A percentile compares a stretch with the other conserved stretches of the same genome.
phyloP scores from a whole-genome alignment of 2,797 vertebrate species.

The Acanthurus lineatus region DNA sequence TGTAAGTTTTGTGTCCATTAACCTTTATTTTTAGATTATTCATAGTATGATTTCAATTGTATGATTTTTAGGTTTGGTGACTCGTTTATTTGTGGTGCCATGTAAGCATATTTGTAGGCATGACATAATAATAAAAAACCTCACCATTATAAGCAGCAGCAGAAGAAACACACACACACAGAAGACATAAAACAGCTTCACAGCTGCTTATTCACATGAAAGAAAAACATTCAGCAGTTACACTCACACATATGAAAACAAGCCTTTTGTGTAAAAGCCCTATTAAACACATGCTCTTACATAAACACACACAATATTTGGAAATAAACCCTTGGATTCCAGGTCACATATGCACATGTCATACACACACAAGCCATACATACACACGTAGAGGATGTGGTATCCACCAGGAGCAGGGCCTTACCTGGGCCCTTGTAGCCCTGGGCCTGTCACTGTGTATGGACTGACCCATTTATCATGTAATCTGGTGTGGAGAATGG shows the following conservation, averaged over 20 bases:
- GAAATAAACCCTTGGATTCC: conserved; percentile 29
- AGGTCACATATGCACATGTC: conserved; percentile 10
- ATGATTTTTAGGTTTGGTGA: neutral
- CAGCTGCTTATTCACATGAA: neutral
- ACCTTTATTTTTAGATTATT: neutral
- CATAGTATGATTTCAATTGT: neutral
- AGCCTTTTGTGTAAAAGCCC: neutral
- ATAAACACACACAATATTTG: conserved; percentile 22
- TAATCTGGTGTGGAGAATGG: conserved; percentile 96
- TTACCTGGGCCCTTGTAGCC: conserved; percentile 83
- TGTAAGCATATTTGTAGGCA: neutral
- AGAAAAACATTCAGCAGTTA: neutral
- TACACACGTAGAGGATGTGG: conserved; percentile 52
- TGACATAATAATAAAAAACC: neutral
- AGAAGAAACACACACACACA: neutral
- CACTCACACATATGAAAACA: conserved; percentile 14
- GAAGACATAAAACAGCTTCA: neutral
- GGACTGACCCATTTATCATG: conserved; percentile 97
- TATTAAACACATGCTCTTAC: neutral
- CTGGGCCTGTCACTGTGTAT: conserved; percentile 91
- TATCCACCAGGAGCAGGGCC: conserved; percentile 69
- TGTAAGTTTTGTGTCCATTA: neutral
- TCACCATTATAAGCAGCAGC: neutral
- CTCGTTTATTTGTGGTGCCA: neutral
- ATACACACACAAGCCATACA: conserved; percentile 1